phyloP scores from a whole-genome alignment of 30 jellyfish, hydroid and myxozoan genomes.

The Turritopsis rubra region DNA sequence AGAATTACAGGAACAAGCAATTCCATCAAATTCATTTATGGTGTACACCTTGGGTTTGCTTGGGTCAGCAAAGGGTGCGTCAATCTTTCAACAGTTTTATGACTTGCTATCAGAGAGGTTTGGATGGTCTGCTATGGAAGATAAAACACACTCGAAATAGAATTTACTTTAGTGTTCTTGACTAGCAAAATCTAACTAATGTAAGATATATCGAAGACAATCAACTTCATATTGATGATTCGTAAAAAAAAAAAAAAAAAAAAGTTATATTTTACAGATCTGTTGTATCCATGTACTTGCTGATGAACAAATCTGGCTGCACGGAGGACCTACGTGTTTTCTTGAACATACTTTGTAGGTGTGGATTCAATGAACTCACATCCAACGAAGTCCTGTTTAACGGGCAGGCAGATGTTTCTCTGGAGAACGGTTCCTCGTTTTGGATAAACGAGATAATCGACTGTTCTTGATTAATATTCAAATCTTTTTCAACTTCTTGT shows the following conservation, averaged over 20 bases:
- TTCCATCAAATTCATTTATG: too few species aligned
- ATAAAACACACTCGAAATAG: not conserved
- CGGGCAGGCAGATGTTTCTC: slow-evolving; percentile 30
- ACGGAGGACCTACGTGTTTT: slow-evolving; percentile 17
- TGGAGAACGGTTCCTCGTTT: slow-evolving; percentile 19
- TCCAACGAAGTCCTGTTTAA: slow-evolving; percentile 24
- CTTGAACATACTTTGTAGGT: slow-evolving; percentile 12
- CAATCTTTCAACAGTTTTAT: too few species aligned
- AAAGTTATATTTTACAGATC: not conserved
- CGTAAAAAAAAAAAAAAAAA: not conserved
- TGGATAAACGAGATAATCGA: slow-evolving; percentile 35
- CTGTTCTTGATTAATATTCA: slow-evolving; percentile 26
- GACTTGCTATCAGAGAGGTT: too few species aligned
- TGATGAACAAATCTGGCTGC: slow-evolving; percentile 28
- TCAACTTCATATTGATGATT: not conserved
- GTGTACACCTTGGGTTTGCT: too few species aligned
- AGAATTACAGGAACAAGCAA: too few species aligned
- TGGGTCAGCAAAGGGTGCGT: too few species aligned
- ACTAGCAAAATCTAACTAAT: not conserved
- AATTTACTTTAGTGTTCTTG: not conserved
- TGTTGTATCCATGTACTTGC: slow-evolving; percentile 30
- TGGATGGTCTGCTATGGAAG: not conserved
- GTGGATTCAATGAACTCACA: slow-evolving; percentile 11
- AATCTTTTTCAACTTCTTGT: slow-evolving; percentile 54
- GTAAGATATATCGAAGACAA: not conserved